Base-by-base conservation (phyloP, 1,140 invertebrate species). In the Reticulitermes speratus region DNA sequence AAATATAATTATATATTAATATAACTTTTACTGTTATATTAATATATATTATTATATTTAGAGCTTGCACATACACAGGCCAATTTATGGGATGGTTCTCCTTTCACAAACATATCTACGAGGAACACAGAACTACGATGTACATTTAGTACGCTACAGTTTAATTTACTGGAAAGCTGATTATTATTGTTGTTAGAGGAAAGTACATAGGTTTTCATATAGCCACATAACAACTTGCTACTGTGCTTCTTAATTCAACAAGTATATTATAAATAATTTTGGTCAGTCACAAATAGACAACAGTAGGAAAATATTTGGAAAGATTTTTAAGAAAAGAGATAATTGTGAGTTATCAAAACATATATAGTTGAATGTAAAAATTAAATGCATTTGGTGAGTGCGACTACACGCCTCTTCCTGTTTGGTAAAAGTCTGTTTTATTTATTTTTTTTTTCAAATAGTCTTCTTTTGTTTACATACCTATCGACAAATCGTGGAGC, bases 151-250 rank as follows among this genome's bases (percentile, higher is more conserved):
- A 30, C 2, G 65, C 65, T 75, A 75, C 65, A 75, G 65, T 75
- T 75, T 30, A 75, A 75, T 75, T 75, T 75, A 75, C 7, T 75
- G 65, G 65, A 30, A 52, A 84, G 55, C 44, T 45, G 82, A 48
- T 44, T 44, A 83, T 44, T 84, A 84, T 52, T 84, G 21, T n/a
- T 45, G 83, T 84, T 84, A 84, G 82, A 84, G 52, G 83, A 84
- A 84, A 83, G 19, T n/a, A 65, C 11, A 83, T 82, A 30, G 30
- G 82, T 48, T 83, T 55, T 83, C 44, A 83, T 83, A 83, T 83
- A 83, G 83, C 52, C 83, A 84, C 83, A 84, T 84, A 84, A 45
- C 83, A 84, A 52, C 83, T 84, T 84, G 45, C 83, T 84, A 84
- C 83, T 48, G 82, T 84, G 19, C 7, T 52, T 52, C 48, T 75